Percentiles rank a stretch among this genome's conserved stretches.
Evolutionary conservation across 2,113 vertebrate genomes (phyloP).

Genomic region (Stegastes partitus): DNA sequence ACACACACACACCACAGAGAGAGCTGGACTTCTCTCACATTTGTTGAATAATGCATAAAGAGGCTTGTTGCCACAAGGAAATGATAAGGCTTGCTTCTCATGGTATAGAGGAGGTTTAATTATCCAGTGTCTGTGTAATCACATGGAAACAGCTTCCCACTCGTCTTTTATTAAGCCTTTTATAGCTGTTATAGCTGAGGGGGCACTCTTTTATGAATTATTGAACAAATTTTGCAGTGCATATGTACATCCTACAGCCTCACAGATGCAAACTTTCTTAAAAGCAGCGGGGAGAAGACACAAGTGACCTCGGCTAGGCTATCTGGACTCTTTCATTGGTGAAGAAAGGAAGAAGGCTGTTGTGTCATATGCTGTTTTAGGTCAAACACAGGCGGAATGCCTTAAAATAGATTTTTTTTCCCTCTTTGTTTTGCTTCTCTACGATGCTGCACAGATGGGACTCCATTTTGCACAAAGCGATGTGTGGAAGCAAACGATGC

Average conservation of each 20-base stretch:
- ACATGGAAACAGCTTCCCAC: slow-evolving; percentile 77
- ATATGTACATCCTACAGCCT: slow-evolving; percentile 57
- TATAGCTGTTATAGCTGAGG: slow-evolving; percentile 73
- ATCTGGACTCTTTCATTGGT: slow-evolving; percentile 48
- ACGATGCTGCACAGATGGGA: slow-evolving; percentile 62
- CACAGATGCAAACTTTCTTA: slow-evolving; percentile 46
- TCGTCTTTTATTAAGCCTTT: slow-evolving; percentile 76
- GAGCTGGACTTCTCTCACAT: slow-evolving; percentile 49
- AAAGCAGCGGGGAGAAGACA: slow-evolving; percentile 34
- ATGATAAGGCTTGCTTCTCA: slow-evolving; percentile 69
- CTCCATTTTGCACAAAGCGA: slow-evolving; percentile 54
- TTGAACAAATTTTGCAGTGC: slow-evolving; percentile 63
- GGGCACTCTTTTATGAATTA: slow-evolving; percentile 75
- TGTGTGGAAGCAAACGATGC: slow-evolving; percentile 44
- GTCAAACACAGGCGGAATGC: slow-evolving; percentile 46
- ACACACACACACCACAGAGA: slow-evolving; percentile 12
- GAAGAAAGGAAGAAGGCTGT: slow-evolving; percentile 31
- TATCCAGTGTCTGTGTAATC: slow-evolving; percentile 78
- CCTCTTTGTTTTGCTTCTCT: slow-evolving; percentile 33
- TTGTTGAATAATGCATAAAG: slow-evolving; percentile 78
- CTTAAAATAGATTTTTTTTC: slow-evolving; percentile 53
- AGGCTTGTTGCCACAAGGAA: slow-evolving; percentile 72
- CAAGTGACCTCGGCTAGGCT: slow-evolving; percentile 58
- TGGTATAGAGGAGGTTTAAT: slow-evolving; percentile 79
- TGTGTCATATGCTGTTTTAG: slow-evolving; percentile 53